A percentile compares a stretch with the other conserved stretches of the same genome.
Conservation (phyloP, 92 coral and sea anemone species). For the Phenganax subtilis region DNA sequence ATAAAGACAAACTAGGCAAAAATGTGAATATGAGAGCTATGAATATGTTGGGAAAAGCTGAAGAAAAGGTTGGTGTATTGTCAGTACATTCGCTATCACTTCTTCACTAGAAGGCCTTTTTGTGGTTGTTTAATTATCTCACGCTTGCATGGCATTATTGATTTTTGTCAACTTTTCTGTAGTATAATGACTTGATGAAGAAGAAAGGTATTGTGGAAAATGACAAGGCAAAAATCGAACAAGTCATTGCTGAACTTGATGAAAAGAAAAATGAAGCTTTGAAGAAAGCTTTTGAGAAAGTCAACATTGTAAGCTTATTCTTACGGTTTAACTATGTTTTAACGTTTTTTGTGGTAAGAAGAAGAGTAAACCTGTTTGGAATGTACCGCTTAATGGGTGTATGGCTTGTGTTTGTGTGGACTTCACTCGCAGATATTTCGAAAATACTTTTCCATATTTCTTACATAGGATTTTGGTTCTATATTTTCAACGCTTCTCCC, state of each 20-base stretch:
- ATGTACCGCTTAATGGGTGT: too few relatives aligned
- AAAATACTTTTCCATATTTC: neutral
- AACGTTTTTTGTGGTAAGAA: neutral
- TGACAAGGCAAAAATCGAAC: constrained; percentile 91
- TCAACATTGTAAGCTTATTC: constrained; percentile 61
- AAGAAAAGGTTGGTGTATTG: constrained; percentile 68
- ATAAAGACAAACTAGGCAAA: constrained; percentile 88
- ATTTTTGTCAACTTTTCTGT: neutral
- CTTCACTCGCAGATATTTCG: too few relatives aligned
- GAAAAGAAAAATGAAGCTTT: constrained; percentile 96
- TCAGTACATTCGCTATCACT: neutral
- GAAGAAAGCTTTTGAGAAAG: constrained; percentile 93
- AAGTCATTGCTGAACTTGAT: constrained; percentile 85
- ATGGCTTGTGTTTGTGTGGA: too few relatives aligned
- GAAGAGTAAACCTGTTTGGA: too few relatives aligned
- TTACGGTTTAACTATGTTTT: neutral
- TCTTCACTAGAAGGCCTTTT: too few relatives aligned
- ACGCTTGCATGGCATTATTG: neutral
- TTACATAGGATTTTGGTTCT: constrained; percentile 83
- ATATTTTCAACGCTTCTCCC: constrained; percentile 91
- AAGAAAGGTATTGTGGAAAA: constrained; percentile 88
- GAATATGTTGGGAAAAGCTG: constrained; percentile 98
- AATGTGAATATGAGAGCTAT: constrained; percentile 96
- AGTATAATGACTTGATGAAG: constrained; percentile 96
- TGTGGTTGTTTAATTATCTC: neutral